phyloP scores from a whole-genome alignment of 53 echinoderm and acorn worm genomes.

The Echinarachnius parma region DNA sequence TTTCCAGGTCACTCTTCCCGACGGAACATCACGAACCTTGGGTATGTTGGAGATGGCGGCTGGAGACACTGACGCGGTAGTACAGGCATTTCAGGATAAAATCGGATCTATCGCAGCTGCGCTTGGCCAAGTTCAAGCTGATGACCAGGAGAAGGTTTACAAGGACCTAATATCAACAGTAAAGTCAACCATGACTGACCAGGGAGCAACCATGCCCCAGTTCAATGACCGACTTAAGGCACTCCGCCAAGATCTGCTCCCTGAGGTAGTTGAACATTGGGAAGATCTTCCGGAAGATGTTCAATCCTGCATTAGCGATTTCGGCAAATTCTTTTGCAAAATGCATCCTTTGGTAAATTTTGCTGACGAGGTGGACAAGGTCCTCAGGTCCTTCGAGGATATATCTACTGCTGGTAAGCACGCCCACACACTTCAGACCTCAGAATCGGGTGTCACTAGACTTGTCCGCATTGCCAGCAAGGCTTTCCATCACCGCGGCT shows the following conservation, averaged over 20 bases:
- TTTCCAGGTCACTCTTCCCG: slow-evolving; percentile 47
- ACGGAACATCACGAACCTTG: slow-evolving; percentile 28
- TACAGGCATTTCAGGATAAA: slow-evolving; percentile 37
- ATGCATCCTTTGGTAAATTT: slow-evolving; percentile 66
- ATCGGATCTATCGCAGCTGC: slow-evolving; percentile 38
- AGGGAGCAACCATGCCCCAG: slow-evolving; percentile 63
- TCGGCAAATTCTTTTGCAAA: slow-evolving; percentile 60
- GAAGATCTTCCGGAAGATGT: slow-evolving; percentile 24
- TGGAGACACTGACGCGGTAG: slow-evolving; percentile 36
- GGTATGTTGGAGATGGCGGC: slow-evolving; percentile 25
- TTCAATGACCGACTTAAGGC: slow-evolving; percentile 29
- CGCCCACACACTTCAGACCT: background rate
- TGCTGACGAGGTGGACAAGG: slow-evolving; percentile 52
- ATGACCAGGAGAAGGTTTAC: slow-evolving; percentile 1
- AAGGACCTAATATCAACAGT: slow-evolving; percentile 44
- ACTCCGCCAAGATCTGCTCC: slow-evolving; percentile 36
- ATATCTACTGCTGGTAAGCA: background rate
- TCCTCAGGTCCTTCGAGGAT: slow-evolving; percentile 45
- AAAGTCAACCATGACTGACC: slow-evolving; percentile 61
- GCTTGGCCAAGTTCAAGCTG: background rate
- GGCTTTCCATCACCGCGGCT: slow-evolving; percentile 51
- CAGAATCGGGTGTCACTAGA: slow-evolving; percentile 15
- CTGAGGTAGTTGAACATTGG: slow-evolving; percentile 51
- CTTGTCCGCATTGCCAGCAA: slow-evolving; percentile 51
- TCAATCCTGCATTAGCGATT: background rate